Conservation (phyloP, 1,140 invertebrate genomes). For the Semibalanus balanoides region DNA sequence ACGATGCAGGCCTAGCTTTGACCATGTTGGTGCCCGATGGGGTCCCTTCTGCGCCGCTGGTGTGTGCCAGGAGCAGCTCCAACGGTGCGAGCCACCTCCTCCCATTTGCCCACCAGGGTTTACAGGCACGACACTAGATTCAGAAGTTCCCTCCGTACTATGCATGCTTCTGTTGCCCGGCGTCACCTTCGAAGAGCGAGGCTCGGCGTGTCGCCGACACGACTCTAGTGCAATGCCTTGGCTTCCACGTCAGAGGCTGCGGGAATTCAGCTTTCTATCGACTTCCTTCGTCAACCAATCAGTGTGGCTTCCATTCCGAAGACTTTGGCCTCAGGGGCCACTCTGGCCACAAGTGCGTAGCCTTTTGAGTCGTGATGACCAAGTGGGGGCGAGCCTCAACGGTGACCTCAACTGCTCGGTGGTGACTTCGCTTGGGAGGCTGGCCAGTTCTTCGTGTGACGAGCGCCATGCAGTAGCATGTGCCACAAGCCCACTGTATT, state of each 20-base stretch:
- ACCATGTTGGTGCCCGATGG: neutral
- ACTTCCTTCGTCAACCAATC: neutral
- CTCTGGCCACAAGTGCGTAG: neutral
- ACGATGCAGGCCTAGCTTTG: neutral
- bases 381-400: neutral
- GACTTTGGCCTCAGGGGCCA: neutral
- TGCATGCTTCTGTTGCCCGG: neutral
- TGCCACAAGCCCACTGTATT: neutral
- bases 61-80: neutral
- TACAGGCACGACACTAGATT: neutral
- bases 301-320: neutral
- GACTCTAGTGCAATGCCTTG: neutral
- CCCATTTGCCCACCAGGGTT: neutral
- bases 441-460: neutral
- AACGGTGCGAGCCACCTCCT: neutral
- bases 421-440: neutral
- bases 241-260: neutral
- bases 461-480: neutral
- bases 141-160: neutral
- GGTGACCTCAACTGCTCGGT: neutral
- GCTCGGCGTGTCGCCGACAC: neutral
- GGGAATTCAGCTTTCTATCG: neutral
- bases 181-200: neutral
- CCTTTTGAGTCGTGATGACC: neutral
- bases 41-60: neutral